A percentile compares a stretch with the other conserved stretches of the same genome.
Conservation (phyloP, 2,113 vertebrate species). For the Archocentrus centrarchus region DNA sequence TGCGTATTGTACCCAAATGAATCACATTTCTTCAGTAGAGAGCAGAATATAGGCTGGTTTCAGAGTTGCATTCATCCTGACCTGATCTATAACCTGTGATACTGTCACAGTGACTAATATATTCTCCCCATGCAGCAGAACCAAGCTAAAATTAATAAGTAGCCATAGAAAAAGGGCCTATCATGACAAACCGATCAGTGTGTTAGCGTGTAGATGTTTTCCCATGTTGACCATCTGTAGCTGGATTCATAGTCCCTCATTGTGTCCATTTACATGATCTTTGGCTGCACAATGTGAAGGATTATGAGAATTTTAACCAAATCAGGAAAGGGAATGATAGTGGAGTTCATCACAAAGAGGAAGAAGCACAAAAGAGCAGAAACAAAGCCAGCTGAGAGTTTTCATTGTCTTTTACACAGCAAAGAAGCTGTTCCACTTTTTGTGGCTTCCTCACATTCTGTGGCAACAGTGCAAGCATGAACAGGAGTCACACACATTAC, state of each 20-base stretch:
- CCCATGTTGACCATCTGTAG: not conserved
- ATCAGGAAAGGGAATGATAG: not conserved
- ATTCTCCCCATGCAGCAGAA: not conserved
- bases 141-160: not conserved
- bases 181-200: not conserved
- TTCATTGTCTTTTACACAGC: not conserved
- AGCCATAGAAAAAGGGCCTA: not conserved
- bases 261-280: not conserved
- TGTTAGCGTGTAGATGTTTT: not conserved
- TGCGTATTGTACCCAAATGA: not conserved
- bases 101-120: not conserved
- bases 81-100: not conserved
- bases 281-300: not conserved
- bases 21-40: not conserved
- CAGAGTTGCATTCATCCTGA: not conserved
- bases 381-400: not conserved
- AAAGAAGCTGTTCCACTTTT: not conserved
- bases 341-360: not conserved
- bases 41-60: not conserved
- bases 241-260: no score
- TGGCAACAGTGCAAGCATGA: accelerated
- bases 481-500: no score
- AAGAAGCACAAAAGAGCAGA: not conserved
- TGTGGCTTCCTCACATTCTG: not conserved
- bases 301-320: not conserved